Conservation (phyloP, 2,888 invertebrate species). For the Chrysopilus asiliformis region DNA sequence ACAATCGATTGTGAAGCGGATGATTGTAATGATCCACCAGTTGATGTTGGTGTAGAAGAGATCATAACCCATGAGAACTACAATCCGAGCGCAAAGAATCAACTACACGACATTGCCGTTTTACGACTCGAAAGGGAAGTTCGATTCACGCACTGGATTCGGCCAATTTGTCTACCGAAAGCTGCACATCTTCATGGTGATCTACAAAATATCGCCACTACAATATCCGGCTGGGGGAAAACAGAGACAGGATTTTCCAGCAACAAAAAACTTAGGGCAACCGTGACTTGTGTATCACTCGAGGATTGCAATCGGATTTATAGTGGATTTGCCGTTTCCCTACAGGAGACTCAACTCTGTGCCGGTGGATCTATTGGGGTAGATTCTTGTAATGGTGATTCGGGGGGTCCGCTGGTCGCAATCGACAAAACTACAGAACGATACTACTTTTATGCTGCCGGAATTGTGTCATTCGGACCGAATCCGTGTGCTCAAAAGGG, state of each 20-base stretch:
- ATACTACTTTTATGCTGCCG: constrained; percentile 40
- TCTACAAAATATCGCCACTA: too few species aligned
- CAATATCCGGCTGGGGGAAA: constrained; percentile 53
- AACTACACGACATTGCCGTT: constrained; percentile 58
- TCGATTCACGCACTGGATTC: constrained; percentile 41
- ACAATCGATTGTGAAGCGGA: constrained; percentile 16
- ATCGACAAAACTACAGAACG: constrained; percentile 24
- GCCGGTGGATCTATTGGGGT: constrained; percentile 40
- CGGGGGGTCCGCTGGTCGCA: constrained; percentile 48
- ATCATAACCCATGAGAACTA: constrained; percentile 53
- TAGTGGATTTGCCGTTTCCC: constrained; percentile 32
- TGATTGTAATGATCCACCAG: constrained; percentile 46
- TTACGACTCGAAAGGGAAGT: constrained; percentile 45
- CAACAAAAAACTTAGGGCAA: constrained; percentile 42
- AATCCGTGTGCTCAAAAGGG: constrained; percentile 44
- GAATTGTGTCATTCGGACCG: constrained; percentile 49
- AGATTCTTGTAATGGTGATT: constrained; percentile 47
- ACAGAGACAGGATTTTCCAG: constrained; percentile 37
- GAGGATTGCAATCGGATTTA: constrained; percentile 42
- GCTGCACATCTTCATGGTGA: constrained; percentile 20
- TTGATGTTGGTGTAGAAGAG: constrained; percentile 48
- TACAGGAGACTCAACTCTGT: constrained; percentile 44
- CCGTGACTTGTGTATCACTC: constrained; percentile 37
- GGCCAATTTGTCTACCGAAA: constrained; percentile 47
- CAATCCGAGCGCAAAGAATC: constrained; percentile 41